Base-by-base conservation (phyloP, 2,797 vertebrate species). In the Falco concolor region DNA sequence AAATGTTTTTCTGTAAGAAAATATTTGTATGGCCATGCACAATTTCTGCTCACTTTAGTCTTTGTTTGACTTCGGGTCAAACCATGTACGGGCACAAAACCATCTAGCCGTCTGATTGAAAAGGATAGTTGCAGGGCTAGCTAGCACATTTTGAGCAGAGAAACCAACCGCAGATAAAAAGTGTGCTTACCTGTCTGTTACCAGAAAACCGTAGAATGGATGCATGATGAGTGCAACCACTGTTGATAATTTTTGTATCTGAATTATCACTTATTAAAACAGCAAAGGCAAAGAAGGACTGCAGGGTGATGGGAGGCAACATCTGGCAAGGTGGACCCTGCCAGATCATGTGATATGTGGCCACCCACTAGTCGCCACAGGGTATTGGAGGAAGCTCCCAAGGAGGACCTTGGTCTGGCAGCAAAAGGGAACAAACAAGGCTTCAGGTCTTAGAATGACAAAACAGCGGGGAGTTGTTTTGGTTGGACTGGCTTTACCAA, bases 281-380 rank as follows among this genome's bases (percentile, higher is more conserved):
- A 42, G 21, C 13, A 34, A 49, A 63, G 63, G 21, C 13, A 32
- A 49, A 63, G 63, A 72, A 63, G 30, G 36, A 60, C 5, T 45
- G 63, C 2, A 72, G 12, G 0, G 2, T 5, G 3, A 3, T 53
- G 25, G 34, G 14, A 59, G 21, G 6, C 6, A 57, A 25, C 11
- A 63, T 9, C 14, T 75, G 16, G 25, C 12, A 38, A 53, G 34
- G 59, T 54, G 23, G 6, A 4, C 22, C 5, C 45, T 73, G 32
- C 5, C 21, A 68, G 64, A 30, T 40, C 50, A 13, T 23, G 4
- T 0, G 0, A 16, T 70, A 4, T 1, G 0, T 34, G 44, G 32
- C 34, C 49, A 56, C 36, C 11, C 13, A 10, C 10, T 53, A 13
- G 14, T 53, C 17, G 32, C 34, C 5, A 5, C 32, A 54, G 9